Evolutionary conservation across 2,113 vertebrate genomes (phyloP).

Genomic region (Lagopus leucura): DNA sequence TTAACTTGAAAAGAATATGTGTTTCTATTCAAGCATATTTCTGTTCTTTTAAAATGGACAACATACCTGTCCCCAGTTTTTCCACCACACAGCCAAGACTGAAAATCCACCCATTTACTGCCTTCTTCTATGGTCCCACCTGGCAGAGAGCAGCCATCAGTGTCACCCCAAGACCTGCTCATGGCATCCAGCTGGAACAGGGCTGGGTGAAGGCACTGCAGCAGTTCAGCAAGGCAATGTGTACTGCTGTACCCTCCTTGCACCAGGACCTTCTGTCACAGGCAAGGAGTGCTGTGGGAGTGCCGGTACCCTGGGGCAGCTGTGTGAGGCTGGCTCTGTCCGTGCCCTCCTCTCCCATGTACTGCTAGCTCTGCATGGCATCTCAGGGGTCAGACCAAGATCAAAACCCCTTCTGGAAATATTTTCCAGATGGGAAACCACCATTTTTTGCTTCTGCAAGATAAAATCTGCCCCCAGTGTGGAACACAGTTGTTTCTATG

Average conservation of each 20-base stretch:
- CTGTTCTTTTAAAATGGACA: neutral
- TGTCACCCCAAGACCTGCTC: neutral
- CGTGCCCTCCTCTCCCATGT: fast-evolving
- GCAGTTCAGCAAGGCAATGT: neutral
- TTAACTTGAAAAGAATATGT: neutral
- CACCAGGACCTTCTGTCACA: neutral
- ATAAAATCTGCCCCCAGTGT: neutral
- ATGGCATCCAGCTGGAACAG: no score
- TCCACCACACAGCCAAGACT: neutral
- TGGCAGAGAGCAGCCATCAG: neutral
- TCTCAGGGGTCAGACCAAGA: neutral
- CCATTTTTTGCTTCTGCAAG: neutral
- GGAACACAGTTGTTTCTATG: neutral
- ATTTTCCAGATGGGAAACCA: neutral
- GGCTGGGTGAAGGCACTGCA: neutral
- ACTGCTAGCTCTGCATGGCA: neutral
- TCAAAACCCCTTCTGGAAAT: neutral
- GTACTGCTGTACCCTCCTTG: neutral
- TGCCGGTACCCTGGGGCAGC: neutral
- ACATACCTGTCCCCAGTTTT: neutral
- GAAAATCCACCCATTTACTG: neutral
- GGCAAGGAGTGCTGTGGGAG: neutral
- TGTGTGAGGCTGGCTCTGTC: fast-evolving
- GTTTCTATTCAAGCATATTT: neutral
- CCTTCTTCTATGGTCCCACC: neutral